A percentile compares a stretch with the other conserved stretches of the same genome.
Conservation (phyloP, 2,888 invertebrate species). For the Mystacides longicornis region DNA sequence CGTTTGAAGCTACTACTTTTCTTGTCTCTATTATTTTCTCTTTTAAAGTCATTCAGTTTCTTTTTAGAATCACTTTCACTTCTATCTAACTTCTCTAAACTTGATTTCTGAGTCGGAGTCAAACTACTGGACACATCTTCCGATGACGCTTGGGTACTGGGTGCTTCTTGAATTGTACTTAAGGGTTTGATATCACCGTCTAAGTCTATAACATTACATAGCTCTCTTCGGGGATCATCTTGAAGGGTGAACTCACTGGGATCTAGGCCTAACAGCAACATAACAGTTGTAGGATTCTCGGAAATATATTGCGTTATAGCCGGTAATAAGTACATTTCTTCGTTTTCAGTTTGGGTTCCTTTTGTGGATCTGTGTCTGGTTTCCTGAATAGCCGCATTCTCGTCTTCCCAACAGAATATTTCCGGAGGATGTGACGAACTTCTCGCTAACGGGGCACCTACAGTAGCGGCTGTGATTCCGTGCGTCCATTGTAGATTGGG, state of each 20-base stretch:
- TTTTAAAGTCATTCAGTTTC: slow-evolving; percentile 31
- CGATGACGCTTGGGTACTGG: slow-evolving; percentile 20
- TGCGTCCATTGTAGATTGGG: slow-evolving; percentile 61
- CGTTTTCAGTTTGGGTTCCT: slow-evolving; percentile 58
- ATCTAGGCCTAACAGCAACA: slow-evolving; percentile 66
- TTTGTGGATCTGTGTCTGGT: slow-evolving; percentile 33
- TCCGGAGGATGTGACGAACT: slow-evolving; percentile 81
- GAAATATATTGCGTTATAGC: slow-evolving; percentile 57
- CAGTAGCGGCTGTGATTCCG: slow-evolving; percentile 33
- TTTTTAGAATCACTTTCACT: slow-evolving; percentile 42
- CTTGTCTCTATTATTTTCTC: slow-evolving; percentile 34
- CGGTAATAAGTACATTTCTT: slow-evolving; percentile 39
- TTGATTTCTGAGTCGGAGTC: slow-evolving; percentile 34
- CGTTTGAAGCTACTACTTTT: slow-evolving; percentile 37
- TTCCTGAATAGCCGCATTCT: slow-evolving; percentile 28
- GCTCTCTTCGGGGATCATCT: slow-evolving; percentile 31
- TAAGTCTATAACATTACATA: slow-evolving; percentile 26
- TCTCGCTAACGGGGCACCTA: slow-evolving; percentile 56
- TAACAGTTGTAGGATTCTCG: slow-evolving; percentile 65
- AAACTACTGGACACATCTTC: slow-evolving; percentile 22
- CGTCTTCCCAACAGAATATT: slow-evolving; percentile 70
- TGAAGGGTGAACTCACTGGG: slow-evolving; percentile 38
- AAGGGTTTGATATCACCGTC: slow-evolving; percentile 21
- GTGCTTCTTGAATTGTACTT: slow-evolving; percentile 24
- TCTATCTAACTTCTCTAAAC: slow-evolving; percentile 35